phyloP scores from a whole-genome alignment of 37 sponge, comb jelly and placozoan species.

The Eunapius fragilis region DNA sequence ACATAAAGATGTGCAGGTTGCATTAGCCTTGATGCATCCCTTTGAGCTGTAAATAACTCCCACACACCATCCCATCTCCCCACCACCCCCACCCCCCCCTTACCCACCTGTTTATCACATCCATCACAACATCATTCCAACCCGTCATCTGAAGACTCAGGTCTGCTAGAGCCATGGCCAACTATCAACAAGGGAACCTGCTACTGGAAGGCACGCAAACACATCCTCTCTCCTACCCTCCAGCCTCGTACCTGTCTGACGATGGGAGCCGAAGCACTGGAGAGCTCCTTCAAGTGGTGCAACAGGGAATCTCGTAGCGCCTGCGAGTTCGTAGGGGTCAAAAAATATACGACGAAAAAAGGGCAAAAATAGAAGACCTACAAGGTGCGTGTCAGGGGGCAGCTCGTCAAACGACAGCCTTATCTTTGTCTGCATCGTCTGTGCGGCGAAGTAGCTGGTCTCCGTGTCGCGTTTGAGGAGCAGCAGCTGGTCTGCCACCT shows the following conservation, averaged over 20 bases:
- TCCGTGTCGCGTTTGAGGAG: slow-evolving; percentile 56
- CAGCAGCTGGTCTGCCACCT: slow-evolving; percentile 80
- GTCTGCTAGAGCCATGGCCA: slow-evolving; percentile 90
- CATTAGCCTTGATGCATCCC: no score
- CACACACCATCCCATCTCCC: no score
- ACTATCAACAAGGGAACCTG: slow-evolving; percentile 27
- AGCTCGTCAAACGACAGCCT: slow-evolving; percentile 70
- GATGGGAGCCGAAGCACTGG: slow-evolving; percentile 30
- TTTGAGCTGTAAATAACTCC: no score
- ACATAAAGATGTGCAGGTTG: not conserved
- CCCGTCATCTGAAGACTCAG: slow-evolving; percentile 84
- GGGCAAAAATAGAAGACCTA: slow-evolving; percentile 15
- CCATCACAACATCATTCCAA: slow-evolving; percentile 74
- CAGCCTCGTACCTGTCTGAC: slow-evolving; percentile 51
- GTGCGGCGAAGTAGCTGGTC: slow-evolving; percentile 87
- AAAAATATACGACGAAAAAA: not conserved
- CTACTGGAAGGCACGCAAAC: not conserved
- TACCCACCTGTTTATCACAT: slow-evolving; percentile 65
- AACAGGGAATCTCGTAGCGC: slow-evolving; percentile 80
- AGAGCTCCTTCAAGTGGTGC: slow-evolving; percentile 55
- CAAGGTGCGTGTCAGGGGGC: slow-evolving; percentile 62
- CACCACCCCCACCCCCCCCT: no score
- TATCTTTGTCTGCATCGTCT: slow-evolving; percentile 88
- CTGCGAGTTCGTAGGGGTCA: slow-evolving; percentile 9
- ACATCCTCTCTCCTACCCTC: no score